Evolutionary conservation across 2,888 invertebrate species (phyloP).

Genomic region (Eupithecia subumbrata): DNA sequence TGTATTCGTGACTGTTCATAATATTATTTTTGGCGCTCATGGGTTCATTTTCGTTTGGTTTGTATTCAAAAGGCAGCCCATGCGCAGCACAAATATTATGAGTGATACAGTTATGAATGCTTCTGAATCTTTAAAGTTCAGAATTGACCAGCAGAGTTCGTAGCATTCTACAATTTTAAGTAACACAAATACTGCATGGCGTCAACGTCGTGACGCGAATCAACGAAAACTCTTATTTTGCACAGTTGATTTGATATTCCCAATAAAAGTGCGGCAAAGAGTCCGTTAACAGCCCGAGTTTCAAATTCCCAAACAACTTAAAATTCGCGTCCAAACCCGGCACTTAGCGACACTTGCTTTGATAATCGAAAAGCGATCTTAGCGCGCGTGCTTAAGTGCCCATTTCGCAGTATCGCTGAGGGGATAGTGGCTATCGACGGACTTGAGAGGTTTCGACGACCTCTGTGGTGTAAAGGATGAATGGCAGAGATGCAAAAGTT

Average conservation of each 20-base stretch:
- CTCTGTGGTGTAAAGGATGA: not conserved
- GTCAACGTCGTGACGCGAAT: not conserved
- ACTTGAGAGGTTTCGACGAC: not conserved
- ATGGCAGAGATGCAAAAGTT: not conserved
- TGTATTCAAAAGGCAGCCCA: not conserved
- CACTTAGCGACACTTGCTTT: constrained; percentile 34
- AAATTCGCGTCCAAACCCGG: constrained; percentile 16
- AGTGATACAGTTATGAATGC: not conserved
- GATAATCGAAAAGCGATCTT: constrained; percentile 42
- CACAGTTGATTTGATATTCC: not conserved
- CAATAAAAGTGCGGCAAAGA: constrained; percentile 3
- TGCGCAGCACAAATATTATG: not conserved
- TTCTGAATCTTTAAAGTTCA: not conserved
- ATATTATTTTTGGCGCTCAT: too few relatives aligned
- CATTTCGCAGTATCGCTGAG: constrained; percentile 26
- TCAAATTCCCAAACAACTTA: constrained; percentile 26
- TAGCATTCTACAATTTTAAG: too few relatives aligned
- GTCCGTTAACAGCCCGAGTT: constrained; percentile 4
- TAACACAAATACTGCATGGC: not conserved
- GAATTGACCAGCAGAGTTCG: not conserved
- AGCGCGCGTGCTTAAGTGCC: constrained; percentile 41
- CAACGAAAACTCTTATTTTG: not conserved
- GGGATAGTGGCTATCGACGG: constrained; percentile 31
- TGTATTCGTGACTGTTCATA: too few relatives aligned
- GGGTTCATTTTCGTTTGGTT: not conserved